Evolutionary conservation across 2,888 invertebrate genomes (phyloP).

Genomic region (Eristalis tenax): DNA sequence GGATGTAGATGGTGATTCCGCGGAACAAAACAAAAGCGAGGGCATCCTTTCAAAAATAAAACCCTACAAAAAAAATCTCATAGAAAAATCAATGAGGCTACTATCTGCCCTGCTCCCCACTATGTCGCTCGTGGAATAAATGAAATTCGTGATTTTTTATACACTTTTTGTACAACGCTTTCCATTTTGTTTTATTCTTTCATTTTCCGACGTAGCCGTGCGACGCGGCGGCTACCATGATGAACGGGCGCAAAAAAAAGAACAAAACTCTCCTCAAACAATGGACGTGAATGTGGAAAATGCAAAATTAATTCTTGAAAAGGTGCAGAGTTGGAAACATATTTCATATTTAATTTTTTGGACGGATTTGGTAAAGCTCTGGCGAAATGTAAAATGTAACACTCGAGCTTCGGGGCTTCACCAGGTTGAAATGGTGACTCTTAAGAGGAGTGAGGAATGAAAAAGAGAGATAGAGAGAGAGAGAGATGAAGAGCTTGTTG

Average conservation of each 20-base stretch:
- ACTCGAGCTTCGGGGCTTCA: conserved; percentile 54
- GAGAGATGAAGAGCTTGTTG: conserved; percentile 57
- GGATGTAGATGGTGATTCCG: background rate
- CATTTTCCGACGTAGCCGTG: conserved; percentile 28
- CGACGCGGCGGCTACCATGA: conserved; percentile 32
- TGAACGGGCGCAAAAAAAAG: conserved; percentile 12
- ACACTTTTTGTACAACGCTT: background rate
- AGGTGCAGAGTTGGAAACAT: conserved; percentile 71
- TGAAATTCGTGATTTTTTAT: conserved; percentile 51
- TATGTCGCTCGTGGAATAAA: conserved; percentile 29
- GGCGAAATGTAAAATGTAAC: conserved; percentile 69
- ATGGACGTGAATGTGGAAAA: conserved; percentile 51
- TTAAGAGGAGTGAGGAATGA: conserved; percentile 1
- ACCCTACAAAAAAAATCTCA: conserved; percentile 14
- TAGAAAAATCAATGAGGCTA: conserved; percentile 53
- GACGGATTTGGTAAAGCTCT: conserved; percentile 69
- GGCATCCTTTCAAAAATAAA: background rate
- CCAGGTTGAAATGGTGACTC: conserved; percentile 18
- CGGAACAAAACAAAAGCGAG: conserved; percentile 31
- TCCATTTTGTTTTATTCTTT: conserved; percentile 8
- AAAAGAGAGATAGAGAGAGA: background rate
- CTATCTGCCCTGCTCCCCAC: background rate
- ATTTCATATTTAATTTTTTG: conserved; percentile 72
- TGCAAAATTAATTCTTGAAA: conserved; percentile 65
- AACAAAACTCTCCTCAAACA: conserved; percentile 30